phyloP scores from a whole-genome alignment of 2,113 vertebrate species.

The Sinocyclocheilus anshuiensis region DNA sequence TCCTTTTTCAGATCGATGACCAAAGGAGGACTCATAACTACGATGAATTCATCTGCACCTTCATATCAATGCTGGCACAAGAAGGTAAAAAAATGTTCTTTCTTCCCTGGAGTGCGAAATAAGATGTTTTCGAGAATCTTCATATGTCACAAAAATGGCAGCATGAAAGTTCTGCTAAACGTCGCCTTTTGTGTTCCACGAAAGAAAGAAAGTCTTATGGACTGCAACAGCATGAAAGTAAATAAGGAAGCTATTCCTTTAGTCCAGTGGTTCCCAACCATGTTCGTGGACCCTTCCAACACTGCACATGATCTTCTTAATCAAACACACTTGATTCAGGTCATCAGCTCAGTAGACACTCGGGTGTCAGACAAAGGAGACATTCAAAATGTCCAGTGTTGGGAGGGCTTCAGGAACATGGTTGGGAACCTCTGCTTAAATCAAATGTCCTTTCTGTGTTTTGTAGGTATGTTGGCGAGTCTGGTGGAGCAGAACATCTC shows the following conservation, averaged over 20 bases:
- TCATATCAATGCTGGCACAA: conserved; percentile 97
- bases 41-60: conserved; percentile 97
- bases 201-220: neutral
- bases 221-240: neutral
- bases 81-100: conserved; percentile 80
- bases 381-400: too few relatives aligned
- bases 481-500: conserved; percentile 99
- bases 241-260: neutral
- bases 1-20: conserved; percentile 86
- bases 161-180: neutral
- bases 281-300: too few relatives aligned
- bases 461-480: conserved; percentile 94
- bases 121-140: neutral
- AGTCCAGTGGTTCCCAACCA: neutral
- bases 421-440: neutral
- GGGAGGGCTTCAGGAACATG: neutral
- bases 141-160: neutral
- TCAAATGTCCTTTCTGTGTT: conserved; percentile 1
- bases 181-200: neutral
- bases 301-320: neutral
- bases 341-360: neutral
- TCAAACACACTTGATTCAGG: neutral
- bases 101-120: too few relatives aligned
- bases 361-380: too few relatives aligned
- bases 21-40: conserved; percentile 98